phyloP scores from a whole-genome alignment of 2,113 vertebrate genomes.

The Tamias sibiricus region DNA sequence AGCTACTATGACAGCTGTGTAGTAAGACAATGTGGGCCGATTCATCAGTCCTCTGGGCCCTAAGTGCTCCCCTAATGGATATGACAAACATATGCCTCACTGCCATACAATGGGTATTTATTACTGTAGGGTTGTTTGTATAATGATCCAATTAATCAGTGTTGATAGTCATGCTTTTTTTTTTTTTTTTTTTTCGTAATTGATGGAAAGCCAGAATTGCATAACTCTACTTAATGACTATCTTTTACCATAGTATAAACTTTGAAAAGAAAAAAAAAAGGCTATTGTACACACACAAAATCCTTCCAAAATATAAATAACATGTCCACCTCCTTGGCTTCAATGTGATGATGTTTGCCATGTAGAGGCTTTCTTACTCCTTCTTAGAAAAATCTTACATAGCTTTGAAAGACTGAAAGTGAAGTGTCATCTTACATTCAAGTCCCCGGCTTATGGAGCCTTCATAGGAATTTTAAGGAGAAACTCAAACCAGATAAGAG shows the following conservation, averaged over 20 bases:
- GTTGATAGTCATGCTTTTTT: constrained; percentile 28
- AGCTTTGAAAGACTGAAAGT: not conserved
- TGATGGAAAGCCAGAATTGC: constrained; percentile 35
- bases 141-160: constrained; percentile 74
- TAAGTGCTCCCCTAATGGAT: constrained; percentile 72
- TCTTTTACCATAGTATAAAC: not conserved
- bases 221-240: not conserved
- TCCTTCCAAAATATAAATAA: not conserved
- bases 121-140: constrained; percentile 66
- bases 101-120: constrained; percentile 61
- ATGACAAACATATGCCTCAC: constrained; percentile 77
- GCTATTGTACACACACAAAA: not conserved
- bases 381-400: not conserved
- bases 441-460: not conserved
- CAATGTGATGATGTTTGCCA: not conserved
- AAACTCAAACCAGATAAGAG: not conserved
- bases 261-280: not conserved
- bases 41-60: constrained; percentile 76
- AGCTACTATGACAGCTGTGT: constrained; percentile 86
- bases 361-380: not conserved
- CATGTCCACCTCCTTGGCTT: not conserved
- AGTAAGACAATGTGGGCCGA: constrained; percentile 85
- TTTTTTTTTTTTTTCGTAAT: too few species aligned
- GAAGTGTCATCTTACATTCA: not conserved
- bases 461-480: not conserved